These are phyloP conservation scores for Apodemus speciosus DNA, from an alignment of 2,113 vertebrate genomes.

Conservation along the genomic window DNA sequence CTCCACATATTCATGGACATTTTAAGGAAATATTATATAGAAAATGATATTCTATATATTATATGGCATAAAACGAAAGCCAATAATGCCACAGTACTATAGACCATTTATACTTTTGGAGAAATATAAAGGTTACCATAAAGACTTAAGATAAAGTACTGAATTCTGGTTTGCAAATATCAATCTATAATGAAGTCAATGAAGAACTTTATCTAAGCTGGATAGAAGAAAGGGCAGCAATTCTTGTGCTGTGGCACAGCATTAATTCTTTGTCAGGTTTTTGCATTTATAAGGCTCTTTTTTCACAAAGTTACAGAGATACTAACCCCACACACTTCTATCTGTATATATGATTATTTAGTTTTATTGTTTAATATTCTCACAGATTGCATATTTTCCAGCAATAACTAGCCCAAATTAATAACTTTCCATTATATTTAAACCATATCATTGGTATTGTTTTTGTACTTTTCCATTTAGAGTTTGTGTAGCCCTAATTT, in stretches of 20 bases:
- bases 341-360: not conserved
- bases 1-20: not conserved
- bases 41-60: not conserved
- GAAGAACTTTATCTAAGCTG: not conserved
- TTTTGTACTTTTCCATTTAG: not conserved
- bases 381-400: constrained; percentile 6
- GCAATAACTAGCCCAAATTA: not conserved
- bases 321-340: not conserved
- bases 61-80: not conserved
- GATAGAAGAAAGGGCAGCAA: not conserved
- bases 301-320: not conserved
- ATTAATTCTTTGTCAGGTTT: constrained; percentile 24
- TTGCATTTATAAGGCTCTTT: not conserved
- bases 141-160: not conserved
- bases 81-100: not conserved
- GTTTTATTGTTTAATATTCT: constrained; percentile 26
- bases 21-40: not conserved
- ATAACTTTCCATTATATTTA: not conserved
- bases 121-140: not conserved
- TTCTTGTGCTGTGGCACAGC: not conserved
- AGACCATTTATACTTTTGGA: not conserved
- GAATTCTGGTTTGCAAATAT: not conserved
- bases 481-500: not conserved
- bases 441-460: constrained; percentile 21
- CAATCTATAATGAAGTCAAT: not conserved